Evolutionary conservation across 2,797 vertebrate genomes (phyloP), one percentile per base, ranked within the genome.

Genomic region (Chiroxiphia lanceolata): DNA sequence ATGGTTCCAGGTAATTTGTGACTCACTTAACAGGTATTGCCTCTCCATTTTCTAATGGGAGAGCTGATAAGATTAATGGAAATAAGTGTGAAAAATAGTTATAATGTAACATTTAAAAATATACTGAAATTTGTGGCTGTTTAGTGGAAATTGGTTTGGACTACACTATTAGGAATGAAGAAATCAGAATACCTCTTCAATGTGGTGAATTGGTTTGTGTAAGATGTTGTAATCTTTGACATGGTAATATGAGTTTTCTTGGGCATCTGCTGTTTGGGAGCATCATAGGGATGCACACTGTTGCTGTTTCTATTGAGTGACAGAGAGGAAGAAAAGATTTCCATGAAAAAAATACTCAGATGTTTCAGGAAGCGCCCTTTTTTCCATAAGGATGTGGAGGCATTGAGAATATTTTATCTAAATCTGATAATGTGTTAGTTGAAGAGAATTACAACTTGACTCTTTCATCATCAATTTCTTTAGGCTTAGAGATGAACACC

Each of bases 221-320:
- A 56, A 79, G 15, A 29, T 53, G 13, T 25, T 75, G 48, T 20
- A 15, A 2, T 84, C 50, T 89, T 91, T 93, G 72, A 57, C 19
- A 17, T 36, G 47, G 33, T 64, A 71, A 3, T 79, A 53, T 6
- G 10, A 63, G 20, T 50, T 90, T 91, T 50, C 36, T 74, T 80
- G 71, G 47, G 29, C 33, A 63, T 65, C 63, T 93, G n/a, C 67
- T 78, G 20, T 34, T 82, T 15, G 8, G 63, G 38, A 60, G n/a
- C 36, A n/a, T 57, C 0, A 0, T 15, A 64, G 63, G 45, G 56
- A 22, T 78, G n/a, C 34, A 77, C 34, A 29, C 18, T 1, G 2
- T 57, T 69, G 42, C 71, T 60, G 7, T 77, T 60, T 14, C 15
- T 51, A 10, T 11, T 50, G 45, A 81, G 13, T 59, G 31, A 50